These are phyloP conservation scores for Psettodes erumei DNA, from an alignment of 2,113 vertebrate species.

Conservation along the genomic window DNA sequence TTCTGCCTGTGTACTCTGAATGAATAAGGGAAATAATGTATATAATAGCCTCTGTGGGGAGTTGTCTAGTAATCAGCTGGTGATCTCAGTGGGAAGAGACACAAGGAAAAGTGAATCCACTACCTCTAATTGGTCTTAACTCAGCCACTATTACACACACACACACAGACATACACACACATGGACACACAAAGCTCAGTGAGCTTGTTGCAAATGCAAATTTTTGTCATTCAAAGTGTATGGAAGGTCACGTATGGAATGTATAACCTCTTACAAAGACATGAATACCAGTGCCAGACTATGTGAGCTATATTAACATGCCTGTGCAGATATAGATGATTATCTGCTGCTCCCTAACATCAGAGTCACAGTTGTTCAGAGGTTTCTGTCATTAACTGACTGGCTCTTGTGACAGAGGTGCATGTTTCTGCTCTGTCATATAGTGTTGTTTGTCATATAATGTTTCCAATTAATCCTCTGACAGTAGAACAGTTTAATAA, in stretches of 20 bases:
- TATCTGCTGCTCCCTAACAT: neutral
- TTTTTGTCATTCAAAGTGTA: no score
- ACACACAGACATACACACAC: neutral
- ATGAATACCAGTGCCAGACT: neutral
- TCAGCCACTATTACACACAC: constrained; percentile 9
- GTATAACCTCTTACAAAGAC: neutral
- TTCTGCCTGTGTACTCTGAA: constrained; percentile 10
- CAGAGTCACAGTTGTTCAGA: neutral
- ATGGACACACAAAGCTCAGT: no score
- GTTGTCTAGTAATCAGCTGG: constrained; percentile 41
- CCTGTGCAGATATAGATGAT: neutral
- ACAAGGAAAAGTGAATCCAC: constrained; percentile 40
- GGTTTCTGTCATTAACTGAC: no score
- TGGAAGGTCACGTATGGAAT: neutral
- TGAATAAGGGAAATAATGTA: constrained; percentile 25
- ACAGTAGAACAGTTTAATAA: neutral
- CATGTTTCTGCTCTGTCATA: no score
- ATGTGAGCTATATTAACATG: neutral
- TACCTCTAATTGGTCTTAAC: constrained; percentile 63
- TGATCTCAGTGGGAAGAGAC: constrained; percentile 44
- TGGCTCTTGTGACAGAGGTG: no score
- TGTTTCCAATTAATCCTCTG: neutral
- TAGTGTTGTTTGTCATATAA: neutral
- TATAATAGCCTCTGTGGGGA: constrained; percentile 39
- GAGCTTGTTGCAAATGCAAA: no score